Base-by-base conservation (phyloP, 2,888 invertebrate genomes). In the Agonopterix subpropinquella region DNA sequence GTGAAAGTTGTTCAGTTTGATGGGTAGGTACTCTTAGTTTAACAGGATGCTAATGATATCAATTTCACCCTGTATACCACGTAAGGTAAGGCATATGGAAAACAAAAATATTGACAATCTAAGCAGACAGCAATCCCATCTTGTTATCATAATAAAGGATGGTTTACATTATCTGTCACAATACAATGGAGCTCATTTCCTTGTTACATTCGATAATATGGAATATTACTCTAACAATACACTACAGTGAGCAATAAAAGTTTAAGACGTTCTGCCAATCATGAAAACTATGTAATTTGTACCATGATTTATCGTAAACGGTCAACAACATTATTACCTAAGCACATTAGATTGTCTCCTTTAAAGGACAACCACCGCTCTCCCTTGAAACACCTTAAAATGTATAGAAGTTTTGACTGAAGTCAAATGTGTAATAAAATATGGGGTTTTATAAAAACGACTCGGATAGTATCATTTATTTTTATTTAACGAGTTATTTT, bases 171-270 rank as follows among this genome's bases (percentile, higher is more conserved):
- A 45, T 45, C 18, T 36, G n/a, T 8, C 36, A 41, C 10, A 71
- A 71, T 70, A 79, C 78, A 78, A 80, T 76, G 70, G 68, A 52
- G 47, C 58, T 62, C 63, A 66, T 77, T 80, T 76, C 76, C 74
- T 75, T 59, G 62, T 68, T 67, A 64, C 68, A 72, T 73, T 70
- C 64, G 62, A 71, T 77, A 74, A 70, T 78, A 67, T 64, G n/a
- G n/a, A 35, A 36, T 44, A 44, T 44, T 35, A 11, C 44, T n/a
- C 10, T n/a, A 39, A 39, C 39, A n/a, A 39, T 9, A 39, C n/a
- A 10, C n/a, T n/a, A 39, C 39, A 9, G 39, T 4, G 39, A 39
- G 39, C 4, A 39, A 39, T 39, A 9, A 39, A 39, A 39, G 39
- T 39, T 39, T 39, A 39, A n/a, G n/a, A 39, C 39, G 39, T 39